Base-by-base conservation (phyloP, 37 sponge, comb jelly and placozoan genomes). In the Dysidea cf. avara region DNA sequence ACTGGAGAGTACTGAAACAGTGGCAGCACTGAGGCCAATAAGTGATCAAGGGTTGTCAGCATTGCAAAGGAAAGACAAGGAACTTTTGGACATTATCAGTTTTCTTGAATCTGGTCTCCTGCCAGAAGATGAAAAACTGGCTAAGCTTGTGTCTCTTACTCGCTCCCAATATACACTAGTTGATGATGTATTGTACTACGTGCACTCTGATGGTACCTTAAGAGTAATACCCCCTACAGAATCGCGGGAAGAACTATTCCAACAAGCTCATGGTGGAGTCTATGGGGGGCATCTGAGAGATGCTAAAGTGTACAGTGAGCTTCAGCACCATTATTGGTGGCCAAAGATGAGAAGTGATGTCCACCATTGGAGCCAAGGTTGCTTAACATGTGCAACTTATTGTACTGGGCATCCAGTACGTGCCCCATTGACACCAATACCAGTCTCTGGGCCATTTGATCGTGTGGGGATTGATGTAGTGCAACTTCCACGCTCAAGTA, bases 381-480 rank as follows among this genome's bases (percentile, higher is more conserved):
- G 84, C 39, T 25, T 83, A 0, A 40, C 32, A 34, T 76, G 77
- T 76, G 71, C 76, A 17, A 69, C 77, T 33, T 39, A 39, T 34
- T 21, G 49, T 25, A 24, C 40, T 20, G 79, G 85, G 17, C 37
- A 51, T 40, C 50, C 59, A 0, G 60, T 71, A 1, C 31, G 22
- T 24, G 32, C 79, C 9, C 78, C 73, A 32, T 61, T 77, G 34
- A 77, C 78, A 16, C 85, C 85, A 9, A 84, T 84, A 26, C 85
- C 72, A 47, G 85, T 84, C 11, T 35, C 57, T 0, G 66, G 79
- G 0, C 79, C 79, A 39, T 84, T 77, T 68, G 71, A 83, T 36
- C 59, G 82, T 13, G 54, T 81, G 7, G 82, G 65, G 12, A 73
- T 81, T 4, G 72, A 79, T 31, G 62, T 79, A 16, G 39, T 77